A percentile compares a stretch with the other conserved stretches of the same genome.
Evolutionary conservation across 2,888 invertebrate genomes (phyloP).

Genomic region (Dyspetes luteomarginatus): DNA sequence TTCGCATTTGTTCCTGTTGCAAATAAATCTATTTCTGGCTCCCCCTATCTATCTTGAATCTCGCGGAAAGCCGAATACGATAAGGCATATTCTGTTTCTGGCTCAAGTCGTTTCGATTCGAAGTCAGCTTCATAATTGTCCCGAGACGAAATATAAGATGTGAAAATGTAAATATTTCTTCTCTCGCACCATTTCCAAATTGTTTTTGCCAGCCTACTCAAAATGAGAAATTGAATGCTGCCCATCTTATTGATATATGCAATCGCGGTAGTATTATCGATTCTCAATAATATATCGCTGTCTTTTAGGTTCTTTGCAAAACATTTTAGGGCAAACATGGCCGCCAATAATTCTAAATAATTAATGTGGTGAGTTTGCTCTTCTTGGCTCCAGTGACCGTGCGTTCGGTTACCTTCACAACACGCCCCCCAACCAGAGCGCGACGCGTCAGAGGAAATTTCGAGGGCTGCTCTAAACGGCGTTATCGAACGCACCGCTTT

Average conservation of each 20-base stretch:
- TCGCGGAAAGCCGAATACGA: slow-evolving; percentile 23
- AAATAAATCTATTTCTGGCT: slow-evolving; percentile 65
- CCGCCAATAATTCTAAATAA: slow-evolving; percentile 41
- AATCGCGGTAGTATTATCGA: slow-evolving; percentile 63
- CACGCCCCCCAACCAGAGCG: slow-evolving; percentile 51
- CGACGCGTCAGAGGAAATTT: slow-evolving; percentile 64
- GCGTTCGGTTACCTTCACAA: slow-evolving; percentile 22
- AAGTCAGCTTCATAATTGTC: slow-evolving; percentile 58
- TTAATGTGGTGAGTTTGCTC: slow-evolving; percentile 40
- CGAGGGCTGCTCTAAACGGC: slow-evolving; percentile 28
- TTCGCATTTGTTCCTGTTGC: slow-evolving; percentile 63
- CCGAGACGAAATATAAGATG: slow-evolving; percentile 58
- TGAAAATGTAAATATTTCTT: slow-evolving; percentile 54
- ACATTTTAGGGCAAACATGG: slow-evolving; percentile 53
- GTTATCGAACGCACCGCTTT: slow-evolving; percentile 24
- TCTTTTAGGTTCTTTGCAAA: slow-evolving; percentile 34
- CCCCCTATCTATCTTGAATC: slow-evolving; percentile 25
- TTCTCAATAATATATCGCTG: slow-evolving; percentile 47
- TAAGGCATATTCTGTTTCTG: slow-evolving; percentile 59
- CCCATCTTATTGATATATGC: slow-evolving; percentile 64
- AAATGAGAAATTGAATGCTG: slow-evolving; percentile 16
- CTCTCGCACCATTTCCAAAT: slow-evolving; percentile 63
- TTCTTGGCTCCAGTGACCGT: slow-evolving; percentile 44
- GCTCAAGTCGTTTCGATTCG: slow-evolving; percentile 54
- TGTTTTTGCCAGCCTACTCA: slow-evolving; percentile 35